A percentile compares a stretch with the other conserved stretches of the same genome.
Conservation (phyloP, 2,888 invertebrate genomes). For the Lumbricus terrestris region DNA sequence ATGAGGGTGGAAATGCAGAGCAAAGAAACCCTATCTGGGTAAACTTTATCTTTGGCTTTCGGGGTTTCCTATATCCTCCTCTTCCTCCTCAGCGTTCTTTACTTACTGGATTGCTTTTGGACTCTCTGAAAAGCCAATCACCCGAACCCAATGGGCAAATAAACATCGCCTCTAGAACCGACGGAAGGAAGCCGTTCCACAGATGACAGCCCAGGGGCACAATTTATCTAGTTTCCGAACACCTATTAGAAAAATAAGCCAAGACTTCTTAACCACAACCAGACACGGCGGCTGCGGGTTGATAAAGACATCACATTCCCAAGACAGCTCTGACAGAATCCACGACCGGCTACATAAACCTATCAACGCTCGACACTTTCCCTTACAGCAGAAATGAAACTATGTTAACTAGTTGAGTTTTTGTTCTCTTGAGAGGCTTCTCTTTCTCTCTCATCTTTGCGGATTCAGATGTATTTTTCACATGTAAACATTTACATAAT, state of each 20-base stretch:
- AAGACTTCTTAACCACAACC: background rate
- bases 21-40: background rate
- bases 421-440: too few species aligned
- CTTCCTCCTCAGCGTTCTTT: background rate
- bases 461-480: too few species aligned
- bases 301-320: background rate
- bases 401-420: too few species aligned
- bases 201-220: background rate
- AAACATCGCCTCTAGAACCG: background rate
- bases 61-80: background rate
- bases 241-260: background rate
- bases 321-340: background rate
- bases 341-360: background rate
- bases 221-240: background rate
- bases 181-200: background rate
- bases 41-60: slow-evolving; percentile 3
- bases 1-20: background rate
- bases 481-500: background rate
- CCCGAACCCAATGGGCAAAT: background rate
- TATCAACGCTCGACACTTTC: background rate
- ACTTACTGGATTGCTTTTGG: background rate
- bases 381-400: too few species aligned
- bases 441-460: too few species aligned
- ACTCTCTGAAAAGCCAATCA: background rate
- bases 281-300: too few species aligned